Evolutionary conservation across 2,797 vertebrate genomes (phyloP), one percentile per base, ranked within the genome.

Genomic region (Numenius phaeopus): DNA sequence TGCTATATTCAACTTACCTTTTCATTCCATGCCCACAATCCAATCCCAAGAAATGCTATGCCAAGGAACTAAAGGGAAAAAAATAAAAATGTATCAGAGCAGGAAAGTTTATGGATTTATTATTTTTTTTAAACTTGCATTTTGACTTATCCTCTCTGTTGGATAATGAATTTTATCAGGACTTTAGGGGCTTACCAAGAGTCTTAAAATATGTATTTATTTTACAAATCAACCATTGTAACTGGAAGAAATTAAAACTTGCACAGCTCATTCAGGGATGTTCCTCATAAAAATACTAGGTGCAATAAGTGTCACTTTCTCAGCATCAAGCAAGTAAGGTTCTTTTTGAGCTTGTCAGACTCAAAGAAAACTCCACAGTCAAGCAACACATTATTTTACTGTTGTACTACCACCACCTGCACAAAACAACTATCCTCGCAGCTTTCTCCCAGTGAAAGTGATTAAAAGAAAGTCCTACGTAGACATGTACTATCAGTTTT

Each of bases 21-120:
- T 98, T 99, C 99, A 97, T 99, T 99, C 99, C 99, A 99, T 76
- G 99, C 99, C 99, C 99, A 99, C 78, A 99, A 95, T 80, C 99
- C 99, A 64, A 99, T 99, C 95, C 98, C 99, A 85, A 99, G 99
- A 98, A 99, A 99, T 2, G 99, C 98, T 97, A 99, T 98, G 94
- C 99, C 99, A 75, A 99, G 98, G 97, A 99, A 99, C 99, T 99
- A 98, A 67, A 98, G 11, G 32, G 2, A 29, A 89, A 69, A 27
- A 69, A 23, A 29, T 20, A 55, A 9, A 93, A 34, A 96, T 9
- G 77, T 59, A 88, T 54, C 8, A 67, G 37, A 61, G 4, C 83
- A 84, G 67, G 26, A 52, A 58, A 58, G 73, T 92, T 40, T 47
- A 77, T 27, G 23, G 27, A n/a, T 21, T 59, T 37, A 8, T 58